phyloP scores from a whole-genome alignment of 2,888 invertebrate species.

The Calliopum simillimum region DNA sequence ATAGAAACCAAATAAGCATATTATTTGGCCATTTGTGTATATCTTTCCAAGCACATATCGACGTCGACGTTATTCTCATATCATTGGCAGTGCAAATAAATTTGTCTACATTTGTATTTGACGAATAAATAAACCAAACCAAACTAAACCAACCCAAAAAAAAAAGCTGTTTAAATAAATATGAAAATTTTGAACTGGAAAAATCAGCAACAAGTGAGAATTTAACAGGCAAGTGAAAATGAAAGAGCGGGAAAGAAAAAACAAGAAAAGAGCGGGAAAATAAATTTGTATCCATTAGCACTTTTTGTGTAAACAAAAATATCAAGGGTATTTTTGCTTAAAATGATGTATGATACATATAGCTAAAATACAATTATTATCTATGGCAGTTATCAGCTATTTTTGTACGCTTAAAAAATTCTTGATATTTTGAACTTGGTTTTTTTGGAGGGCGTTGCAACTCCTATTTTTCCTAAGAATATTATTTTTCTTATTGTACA shows the following conservation, averaged over 20 bases:
- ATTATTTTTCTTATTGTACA: too few relatives aligned
- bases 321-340: too few relatives aligned
- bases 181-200: neutral
- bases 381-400: too few relatives aligned
- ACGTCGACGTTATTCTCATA: constrained; percentile 4
- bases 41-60: neutral
- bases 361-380: too few relatives aligned
- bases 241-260: neutral
- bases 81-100: constrained; percentile 21
- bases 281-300: neutral
- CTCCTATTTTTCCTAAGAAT: too few relatives aligned
- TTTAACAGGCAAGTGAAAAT: neutral
- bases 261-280: neutral
- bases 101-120: constrained; percentile 15
- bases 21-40: neutral
- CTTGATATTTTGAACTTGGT: too few relatives aligned
- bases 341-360: too few relatives aligned
- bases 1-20: neutral
- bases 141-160: too few relatives aligned
- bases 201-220: constrained; percentile 14
- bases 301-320: neutral
- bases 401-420: too few relatives aligned
- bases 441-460: too few relatives aligned
- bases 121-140: constrained; percentile 18
- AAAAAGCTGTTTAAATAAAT: constrained; percentile 16